Evolutionary conservation across 1,140 invertebrate genomes (phyloP).

Genomic region (Xylocopa sonorina): DNA sequence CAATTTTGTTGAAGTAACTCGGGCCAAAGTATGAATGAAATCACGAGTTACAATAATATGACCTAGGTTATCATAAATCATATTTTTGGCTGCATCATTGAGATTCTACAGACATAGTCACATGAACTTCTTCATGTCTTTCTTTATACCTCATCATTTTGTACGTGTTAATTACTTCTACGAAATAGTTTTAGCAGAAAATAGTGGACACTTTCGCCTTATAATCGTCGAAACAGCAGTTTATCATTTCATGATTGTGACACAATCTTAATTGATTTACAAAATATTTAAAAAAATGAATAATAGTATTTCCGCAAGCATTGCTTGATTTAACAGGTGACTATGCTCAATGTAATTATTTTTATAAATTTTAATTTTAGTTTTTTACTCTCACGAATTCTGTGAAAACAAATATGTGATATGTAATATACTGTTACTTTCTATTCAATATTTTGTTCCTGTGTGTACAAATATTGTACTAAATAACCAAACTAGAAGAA

Average conservation of each 20-base stretch:
- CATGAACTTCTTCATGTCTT: constrained; percentile 28
- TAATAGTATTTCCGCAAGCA: neutral
- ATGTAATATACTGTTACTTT: constrained; percentile 47
- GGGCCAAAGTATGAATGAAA: constrained; percentile 49
- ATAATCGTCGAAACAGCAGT: neutral
- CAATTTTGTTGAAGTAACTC: constrained; percentile 44
- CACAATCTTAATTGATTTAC: neutral
- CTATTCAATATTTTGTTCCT: constrained; percentile 39
- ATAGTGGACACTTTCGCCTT: constrained; percentile 1
- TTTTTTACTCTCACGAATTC: constrained; percentile 12
- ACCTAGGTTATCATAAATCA: constrained; percentile 12
- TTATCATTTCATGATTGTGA: neutral
- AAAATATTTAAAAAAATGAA: neutral
- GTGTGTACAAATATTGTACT: constrained; percentile 44
- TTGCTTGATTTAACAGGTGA: neutral
- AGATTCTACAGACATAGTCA: constrained; percentile 13
- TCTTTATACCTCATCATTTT: constrained; percentile 37
- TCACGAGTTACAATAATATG: constrained; percentile 12
- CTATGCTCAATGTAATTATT: constrained; percentile 7
- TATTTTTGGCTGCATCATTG: constrained; percentile 12
- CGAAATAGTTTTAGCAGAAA: constrained; percentile 18
- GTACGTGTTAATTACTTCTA: constrained; percentile 25
- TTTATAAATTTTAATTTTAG: constrained; percentile 24
- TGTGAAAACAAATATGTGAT: constrained; percentile 28
- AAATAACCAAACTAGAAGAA: constrained; percentile 19